Conservation (phyloP, 2,888 invertebrate species). For the Epinotia nisella region DNA sequence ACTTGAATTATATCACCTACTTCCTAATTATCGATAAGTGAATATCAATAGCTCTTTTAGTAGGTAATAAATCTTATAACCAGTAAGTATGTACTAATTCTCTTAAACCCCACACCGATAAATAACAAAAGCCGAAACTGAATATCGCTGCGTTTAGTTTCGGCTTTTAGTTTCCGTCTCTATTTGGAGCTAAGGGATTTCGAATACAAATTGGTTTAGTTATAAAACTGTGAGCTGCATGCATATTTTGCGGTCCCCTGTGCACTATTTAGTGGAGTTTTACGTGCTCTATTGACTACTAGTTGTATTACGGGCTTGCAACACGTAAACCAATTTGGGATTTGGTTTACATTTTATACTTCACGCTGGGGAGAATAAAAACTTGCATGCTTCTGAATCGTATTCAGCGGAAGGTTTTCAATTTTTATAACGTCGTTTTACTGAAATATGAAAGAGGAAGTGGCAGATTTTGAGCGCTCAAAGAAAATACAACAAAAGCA, state of each 20-base stretch:
- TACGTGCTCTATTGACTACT: constrained; percentile 51
- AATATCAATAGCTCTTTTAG: background rate
- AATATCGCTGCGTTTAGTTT: constrained; percentile 19
- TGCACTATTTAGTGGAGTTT: constrained; percentile 52
- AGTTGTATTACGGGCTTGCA: constrained; percentile 30
- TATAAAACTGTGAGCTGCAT: constrained; percentile 71
- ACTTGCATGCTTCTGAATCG: background rate
- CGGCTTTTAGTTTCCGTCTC: constrained; percentile 25
- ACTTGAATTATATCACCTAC: too few relatives aligned
- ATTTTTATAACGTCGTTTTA: background rate
- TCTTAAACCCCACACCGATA: background rate
- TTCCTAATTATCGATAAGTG: too few relatives aligned
- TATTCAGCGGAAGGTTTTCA: background rate
- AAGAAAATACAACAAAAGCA: background rate
- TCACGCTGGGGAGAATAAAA: constrained; percentile 10
- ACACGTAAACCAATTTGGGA: constrained; percentile 41
- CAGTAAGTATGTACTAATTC: background rate
- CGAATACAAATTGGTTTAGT: constrained; percentile 78
- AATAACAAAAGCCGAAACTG: constrained; percentile 17
- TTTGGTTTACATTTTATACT: constrained; percentile 36
- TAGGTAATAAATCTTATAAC: background rate
- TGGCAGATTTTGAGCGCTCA: background rate
- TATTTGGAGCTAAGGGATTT: constrained; percentile 59
- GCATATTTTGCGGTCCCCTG: constrained; percentile 61
- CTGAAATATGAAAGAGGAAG: background rate